Evolutionary conservation across 2,888 invertebrate genomes (phyloP), one percentile per base, ranked within the genome.

Genomic region (Sminthurides aquaticus): DNA sequence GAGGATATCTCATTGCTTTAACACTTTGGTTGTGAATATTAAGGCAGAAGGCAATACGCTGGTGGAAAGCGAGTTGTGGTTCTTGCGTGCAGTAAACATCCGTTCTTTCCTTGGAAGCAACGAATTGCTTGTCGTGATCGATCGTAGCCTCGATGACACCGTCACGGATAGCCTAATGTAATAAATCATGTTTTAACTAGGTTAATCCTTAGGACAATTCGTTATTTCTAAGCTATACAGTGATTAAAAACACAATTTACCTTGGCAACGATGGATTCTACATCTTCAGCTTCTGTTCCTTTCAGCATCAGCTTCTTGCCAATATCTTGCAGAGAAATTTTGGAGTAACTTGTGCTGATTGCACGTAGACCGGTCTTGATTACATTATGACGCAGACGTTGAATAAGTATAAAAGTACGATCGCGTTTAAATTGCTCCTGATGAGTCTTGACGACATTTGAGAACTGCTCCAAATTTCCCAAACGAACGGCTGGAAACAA

Each of bases 11-110:
- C 95, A 99, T 97, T 0, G 99, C 98, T 80, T 96, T 99, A 67
- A 99, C 97, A 80, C 97, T 97, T 80, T 97, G 96, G 80, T 99
- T 98, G 78, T 99, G 97, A 73, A 99, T 85, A 79, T 98, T 95
- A 71, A 99, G 83, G 77, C 99, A 99, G 79, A 99, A 99, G 1
- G 91, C 90, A 76, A 98, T 97, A 75, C 98, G 86, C 79, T 97
- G 91, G 81, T 97, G 95, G 81, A 97, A 97, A 65, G 96, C 95
- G 69, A 94, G 81, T 77, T 96, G 90, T 0, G 98, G 98, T 78
- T 98, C 97, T 70, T 92, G 85, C 0, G 98, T 99, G 76, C 93
- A 92, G 79, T 99, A 99, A 72, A 98, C 87, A 78, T 99, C 98
- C 1, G 90, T 90, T 70, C 94, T 93, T 79, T 99, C 98, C 79